Evolutionary conservation across 2,888 invertebrate species (phyloP).

Genomic region (Ditylenchus weischeri): DNA sequence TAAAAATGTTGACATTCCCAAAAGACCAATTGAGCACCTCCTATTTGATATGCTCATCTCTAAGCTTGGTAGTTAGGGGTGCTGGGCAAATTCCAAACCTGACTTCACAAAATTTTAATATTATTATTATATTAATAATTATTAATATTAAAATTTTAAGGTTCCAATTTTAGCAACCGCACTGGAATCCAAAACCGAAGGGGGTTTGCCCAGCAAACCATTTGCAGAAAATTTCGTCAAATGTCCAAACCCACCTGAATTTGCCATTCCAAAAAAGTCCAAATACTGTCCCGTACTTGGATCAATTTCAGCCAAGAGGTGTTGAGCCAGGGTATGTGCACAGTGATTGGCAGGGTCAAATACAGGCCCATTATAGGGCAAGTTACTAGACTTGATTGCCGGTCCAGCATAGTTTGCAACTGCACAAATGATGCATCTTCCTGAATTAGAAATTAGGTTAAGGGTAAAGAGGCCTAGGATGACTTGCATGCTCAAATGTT

Average conservation of each 20-base stretch:
- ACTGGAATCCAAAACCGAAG: no score
- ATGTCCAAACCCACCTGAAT: constrained; percentile 34
- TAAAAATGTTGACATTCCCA: no score
- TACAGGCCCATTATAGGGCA: constrained; percentile 49
- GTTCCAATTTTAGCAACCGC: no score
- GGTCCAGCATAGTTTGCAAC: constrained; percentile 50
- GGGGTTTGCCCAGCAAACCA: no score
- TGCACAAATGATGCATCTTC: constrained; percentile 44
- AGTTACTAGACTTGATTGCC: constrained; percentile 48
- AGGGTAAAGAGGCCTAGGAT: neutral
- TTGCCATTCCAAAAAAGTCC: constrained; percentile 46
- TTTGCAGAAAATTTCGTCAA: neutral
- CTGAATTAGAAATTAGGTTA: constrained; percentile 28
- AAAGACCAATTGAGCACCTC: no score
- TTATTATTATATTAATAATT: no score
- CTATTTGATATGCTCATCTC: no score
- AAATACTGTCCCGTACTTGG: constrained; percentile 40
- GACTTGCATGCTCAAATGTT: constrained; percentile 43
- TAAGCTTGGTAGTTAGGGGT: no score
- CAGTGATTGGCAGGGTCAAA: constrained; percentile 46
- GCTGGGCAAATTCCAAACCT: no score
- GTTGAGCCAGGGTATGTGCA: constrained; percentile 48
- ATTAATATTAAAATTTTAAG: no score
- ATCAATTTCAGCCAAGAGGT: constrained; percentile 48
- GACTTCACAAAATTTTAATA: no score